Evolutionary conservation across 2,888 invertebrate genomes (phyloP).

Genomic region (Onchidella celtica): DNA sequence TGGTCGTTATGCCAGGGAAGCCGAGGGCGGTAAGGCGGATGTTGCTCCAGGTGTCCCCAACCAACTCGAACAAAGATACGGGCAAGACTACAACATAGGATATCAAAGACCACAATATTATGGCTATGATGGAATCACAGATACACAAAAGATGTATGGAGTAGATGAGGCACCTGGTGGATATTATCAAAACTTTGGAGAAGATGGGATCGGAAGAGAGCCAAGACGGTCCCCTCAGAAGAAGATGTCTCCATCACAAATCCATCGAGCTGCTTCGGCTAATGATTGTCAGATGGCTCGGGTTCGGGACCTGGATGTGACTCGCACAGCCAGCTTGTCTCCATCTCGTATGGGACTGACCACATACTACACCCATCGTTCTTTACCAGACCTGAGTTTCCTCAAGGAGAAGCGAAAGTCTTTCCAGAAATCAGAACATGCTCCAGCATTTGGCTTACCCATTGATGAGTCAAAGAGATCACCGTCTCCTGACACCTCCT

Average conservation of each 20-base stretch:
- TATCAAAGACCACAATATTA: background rate
- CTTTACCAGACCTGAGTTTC: constrained; percentile 73
- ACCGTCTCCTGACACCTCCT: constrained; percentile 54
- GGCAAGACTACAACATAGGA: background rate
- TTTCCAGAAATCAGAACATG: background rate
- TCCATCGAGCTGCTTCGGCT: constrained; percentile 49
- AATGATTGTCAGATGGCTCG: constrained; percentile 42
- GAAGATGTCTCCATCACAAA: constrained; percentile 23
- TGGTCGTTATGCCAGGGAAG: constrained; percentile 29
- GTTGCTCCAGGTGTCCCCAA: background rate
- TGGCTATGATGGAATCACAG: background rate
- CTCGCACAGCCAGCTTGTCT: constrained; percentile 55
- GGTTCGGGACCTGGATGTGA: constrained; percentile 14
- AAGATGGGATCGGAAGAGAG: constrained; percentile 13
- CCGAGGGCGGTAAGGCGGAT: background rate
- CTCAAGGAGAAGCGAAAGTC: constrained; percentile 49
- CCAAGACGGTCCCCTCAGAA: constrained; percentile 33
- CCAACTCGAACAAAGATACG: background rate
- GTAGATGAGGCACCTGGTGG: background rate
- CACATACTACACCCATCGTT: constrained; percentile 66
- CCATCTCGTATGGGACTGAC: constrained; percentile 61
- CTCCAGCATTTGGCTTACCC: background rate
- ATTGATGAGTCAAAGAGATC: background rate
- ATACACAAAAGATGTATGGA: background rate
- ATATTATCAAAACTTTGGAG: background rate